A percentile compares a stretch with the other conserved stretches of the same genome.
Evolutionary conservation across 2,113 vertebrate genomes (phyloP).

Genomic region (Nothocercus julius): DNA sequence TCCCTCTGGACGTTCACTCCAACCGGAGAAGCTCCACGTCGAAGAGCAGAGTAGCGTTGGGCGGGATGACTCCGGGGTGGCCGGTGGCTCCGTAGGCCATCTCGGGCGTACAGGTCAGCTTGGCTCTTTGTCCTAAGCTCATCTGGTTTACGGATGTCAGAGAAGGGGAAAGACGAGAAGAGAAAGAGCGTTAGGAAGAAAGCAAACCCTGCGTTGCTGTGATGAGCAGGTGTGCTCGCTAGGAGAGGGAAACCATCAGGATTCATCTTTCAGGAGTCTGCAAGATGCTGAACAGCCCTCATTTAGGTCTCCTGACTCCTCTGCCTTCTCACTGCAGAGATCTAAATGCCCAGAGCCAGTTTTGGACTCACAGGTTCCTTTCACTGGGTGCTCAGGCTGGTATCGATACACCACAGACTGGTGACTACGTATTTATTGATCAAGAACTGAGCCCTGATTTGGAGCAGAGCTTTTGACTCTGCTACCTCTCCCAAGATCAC

Average conservation of each 20-base stretch:
- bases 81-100: constrained; percentile 95
- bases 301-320: background rate
- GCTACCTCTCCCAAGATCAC: fast-evolving
- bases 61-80: constrained; percentile 97
- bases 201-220: background rate
- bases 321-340: background rate
- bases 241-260: background rate
- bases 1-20: constrained; percentile 82
- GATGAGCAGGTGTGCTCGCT: fast-evolving
- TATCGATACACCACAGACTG: background rate
- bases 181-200: constrained; percentile 16
- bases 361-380: background rate
- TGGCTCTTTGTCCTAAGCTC: constrained; percentile 97
- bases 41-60: constrained; percentile 96
- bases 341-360: background rate
- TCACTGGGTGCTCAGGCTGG: background rate
- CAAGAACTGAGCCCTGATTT: background rate
- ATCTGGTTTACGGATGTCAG: constrained; percentile 80
- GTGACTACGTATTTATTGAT: background rate
- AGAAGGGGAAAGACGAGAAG: constrained; percentile 64
- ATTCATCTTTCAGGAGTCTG: background rate
- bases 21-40: constrained; percentile 97
- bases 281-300: background rate
- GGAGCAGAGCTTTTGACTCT: background rate
- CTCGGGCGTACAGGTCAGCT: constrained; percentile 96